Percentiles rank a stretch among this genome's conserved stretches.
Evolutionary conservation across 2,113 vertebrate genomes (phyloP).

Genomic region (Spizaetus ornatus): DNA sequence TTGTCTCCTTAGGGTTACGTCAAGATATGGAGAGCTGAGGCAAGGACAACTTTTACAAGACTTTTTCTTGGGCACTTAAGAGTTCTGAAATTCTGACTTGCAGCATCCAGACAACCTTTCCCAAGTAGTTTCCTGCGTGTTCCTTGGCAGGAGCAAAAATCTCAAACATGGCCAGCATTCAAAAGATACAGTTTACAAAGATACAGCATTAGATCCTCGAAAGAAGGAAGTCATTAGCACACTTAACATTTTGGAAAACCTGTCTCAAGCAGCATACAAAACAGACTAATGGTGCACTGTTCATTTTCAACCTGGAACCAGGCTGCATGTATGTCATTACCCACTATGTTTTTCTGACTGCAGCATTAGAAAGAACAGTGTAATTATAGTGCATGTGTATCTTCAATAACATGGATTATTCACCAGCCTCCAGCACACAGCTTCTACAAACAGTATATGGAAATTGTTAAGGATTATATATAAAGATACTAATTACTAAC

Average conservation of each 20-base stretch:
- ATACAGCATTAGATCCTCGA: fast-evolving
- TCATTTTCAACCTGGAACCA: not conserved
- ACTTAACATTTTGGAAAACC: not conserved
- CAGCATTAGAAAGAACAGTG: not conserved
- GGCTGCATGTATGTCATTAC: not conserved
- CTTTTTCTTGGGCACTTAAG: not conserved
- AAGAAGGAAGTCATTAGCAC: not conserved
- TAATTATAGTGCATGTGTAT: not conserved
- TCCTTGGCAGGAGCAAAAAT: not conserved
- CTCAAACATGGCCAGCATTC: not conserved
- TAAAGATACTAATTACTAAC: not conserved
- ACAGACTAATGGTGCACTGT: not conserved
- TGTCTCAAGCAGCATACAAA: not conserved
- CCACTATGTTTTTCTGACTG: not conserved
- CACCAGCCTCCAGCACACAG: not conserved
- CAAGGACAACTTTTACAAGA: not conserved
- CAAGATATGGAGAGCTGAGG: fast-evolving
- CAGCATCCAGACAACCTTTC: not conserved
- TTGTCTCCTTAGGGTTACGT: not conserved
- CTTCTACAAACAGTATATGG: not conserved
- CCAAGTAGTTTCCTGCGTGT: fast-evolving
- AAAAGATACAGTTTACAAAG: not conserved
- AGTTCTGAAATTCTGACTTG: not conserved
- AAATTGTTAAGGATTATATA: not conserved
- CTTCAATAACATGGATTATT: not conserved